Base-by-base conservation (phyloP, 2,888 invertebrate genomes). In the Gasteruption jaculator region DNA sequence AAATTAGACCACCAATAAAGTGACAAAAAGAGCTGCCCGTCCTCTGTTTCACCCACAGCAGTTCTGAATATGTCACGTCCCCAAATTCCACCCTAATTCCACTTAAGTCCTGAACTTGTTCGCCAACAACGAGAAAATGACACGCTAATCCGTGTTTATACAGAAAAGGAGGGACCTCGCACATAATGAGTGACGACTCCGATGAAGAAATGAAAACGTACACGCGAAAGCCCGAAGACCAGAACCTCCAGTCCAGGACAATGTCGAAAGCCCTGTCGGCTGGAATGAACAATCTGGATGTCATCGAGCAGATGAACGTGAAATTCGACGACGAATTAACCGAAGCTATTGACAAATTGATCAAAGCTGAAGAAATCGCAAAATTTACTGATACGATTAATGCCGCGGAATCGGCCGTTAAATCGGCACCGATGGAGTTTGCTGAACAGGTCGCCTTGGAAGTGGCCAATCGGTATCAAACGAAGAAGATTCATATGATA, bases 381-480 rank as follows among this genome's bases (percentile, higher is more conserved):
- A 59, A 63, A 25, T 73, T 73, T 48, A 71, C 70, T n/a, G 73
- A 71, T 14, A 73, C 72, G 21, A 68, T 74, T 3, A 60, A 63
- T 41, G 74, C 73, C 0, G 74, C 73, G 1, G 70, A 73, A 55
- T 68, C 69, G 19, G 73, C 73, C 3, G 71, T 73, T 3, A 65
- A 69, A 21, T 58, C 62, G 5, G 74, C 65, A n/a, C 71, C 73
- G 2, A 71, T 71, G 2, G 73, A 70, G 49, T 51, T 63, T n/a
- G 72, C 73, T 7, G 74, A 74, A 53, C 73, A 72, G 52, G 73
- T 73, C 10, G 73, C 74, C 3, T 65, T 69, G 4, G 71, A 71
- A 3, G 71, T 72, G 25, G 72, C 72, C 1, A 63, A 62, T 41
- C 54, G 57, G 15, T 67, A 61, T 42, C 59, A 63, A 38, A 59